phyloP scores from a whole-genome alignment of 2,113 vertebrate genomes.

The Rhegmatorhina hoffmannsi region DNA sequence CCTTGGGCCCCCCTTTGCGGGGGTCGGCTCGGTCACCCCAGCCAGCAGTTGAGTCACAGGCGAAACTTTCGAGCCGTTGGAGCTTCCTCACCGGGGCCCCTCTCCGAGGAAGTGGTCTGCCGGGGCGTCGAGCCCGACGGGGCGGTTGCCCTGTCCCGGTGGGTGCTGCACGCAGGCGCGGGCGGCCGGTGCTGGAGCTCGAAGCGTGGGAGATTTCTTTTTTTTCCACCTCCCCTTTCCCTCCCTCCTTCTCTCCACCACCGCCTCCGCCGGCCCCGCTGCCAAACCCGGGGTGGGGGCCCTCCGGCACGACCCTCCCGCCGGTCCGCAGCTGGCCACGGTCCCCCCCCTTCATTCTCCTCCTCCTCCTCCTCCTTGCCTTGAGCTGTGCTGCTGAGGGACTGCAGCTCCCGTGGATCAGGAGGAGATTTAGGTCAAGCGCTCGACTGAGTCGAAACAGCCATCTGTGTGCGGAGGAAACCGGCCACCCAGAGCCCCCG shows the following conservation, averaged over 20 bases:
- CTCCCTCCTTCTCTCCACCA: neutral
- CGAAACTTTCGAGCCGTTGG: constrained; percentile 64
- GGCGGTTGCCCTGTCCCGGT: constrained; percentile 38
- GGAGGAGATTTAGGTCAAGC: constrained; percentile 75
- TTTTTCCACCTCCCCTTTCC: neutral
- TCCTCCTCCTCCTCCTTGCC: constrained; percentile 50
- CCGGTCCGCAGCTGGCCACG: constrained; percentile 25
- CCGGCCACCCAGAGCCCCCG: constrained; percentile 52
- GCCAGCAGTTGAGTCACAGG: constrained; percentile 61
- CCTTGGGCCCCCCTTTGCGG: neutral
- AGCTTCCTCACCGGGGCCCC: constrained; percentile 54
- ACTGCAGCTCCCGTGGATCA: constrained; percentile 66
- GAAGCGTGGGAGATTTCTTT: constrained; percentile 15
- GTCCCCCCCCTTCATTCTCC: neutral
- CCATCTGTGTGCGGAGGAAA: constrained; percentile 67
- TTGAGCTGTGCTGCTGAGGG: constrained; percentile 65
- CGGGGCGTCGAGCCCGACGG: constrained; percentile 35
- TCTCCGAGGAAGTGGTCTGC: constrained; percentile 46
- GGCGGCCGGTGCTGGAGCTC: neutral
- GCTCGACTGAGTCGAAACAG: constrained; percentile 69
- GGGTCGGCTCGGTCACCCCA: constrained; percentile 1
- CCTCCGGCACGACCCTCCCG: neutral
- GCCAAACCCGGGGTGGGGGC: neutral
- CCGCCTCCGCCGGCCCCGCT: neutral
- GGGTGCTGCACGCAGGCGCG: constrained; percentile 18